Evolutionary conservation across 2,888 invertebrate genomes (phyloP).

Genomic region (Arge pagana): DNA sequence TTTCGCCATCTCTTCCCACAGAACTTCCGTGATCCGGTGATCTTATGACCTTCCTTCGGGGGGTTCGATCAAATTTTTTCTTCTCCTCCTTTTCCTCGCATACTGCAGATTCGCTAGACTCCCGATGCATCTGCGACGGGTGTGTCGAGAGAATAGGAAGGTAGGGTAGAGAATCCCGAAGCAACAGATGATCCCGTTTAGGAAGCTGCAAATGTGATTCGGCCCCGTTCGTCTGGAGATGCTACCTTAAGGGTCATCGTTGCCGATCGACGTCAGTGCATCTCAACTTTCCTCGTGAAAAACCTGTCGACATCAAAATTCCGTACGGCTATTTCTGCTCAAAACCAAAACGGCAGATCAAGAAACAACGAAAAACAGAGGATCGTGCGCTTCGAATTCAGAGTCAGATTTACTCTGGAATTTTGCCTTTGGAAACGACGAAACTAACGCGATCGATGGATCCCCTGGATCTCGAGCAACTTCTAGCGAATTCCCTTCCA

Average conservation of each 20-base stretch:
- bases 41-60: constrained; percentile 16
- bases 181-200: constrained; percentile 56
- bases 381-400: no score
- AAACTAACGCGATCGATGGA: no score
- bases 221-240: constrained; percentile 37
- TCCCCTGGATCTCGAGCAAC: no score
- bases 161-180: constrained; percentile 44
- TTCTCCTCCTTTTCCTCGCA: constrained; percentile 20
- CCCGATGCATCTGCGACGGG: constrained; percentile 41
- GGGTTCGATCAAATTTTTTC: constrained; percentile 20
- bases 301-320: no score
- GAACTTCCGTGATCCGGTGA: constrained; percentile 14
- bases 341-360: no score
- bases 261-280: constrained; percentile 27
- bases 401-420: no score
- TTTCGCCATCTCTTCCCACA: constrained; percentile 15
- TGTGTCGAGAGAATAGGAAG: constrained; percentile 29
- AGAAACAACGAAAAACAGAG: no score
- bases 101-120: constrained; percentile 38
- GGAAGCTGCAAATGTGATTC: constrained; percentile 47
- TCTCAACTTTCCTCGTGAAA: constrained; percentile 13
- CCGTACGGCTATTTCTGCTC: no score
- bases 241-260: constrained; percentile 47
- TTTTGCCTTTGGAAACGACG: no score
- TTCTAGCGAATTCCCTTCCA: no score